Evolutionary conservation across 2,113 vertebrate genomes (phyloP), one percentile per base, ranked within the genome.

Genomic region (Psettodes erumei): DNA sequence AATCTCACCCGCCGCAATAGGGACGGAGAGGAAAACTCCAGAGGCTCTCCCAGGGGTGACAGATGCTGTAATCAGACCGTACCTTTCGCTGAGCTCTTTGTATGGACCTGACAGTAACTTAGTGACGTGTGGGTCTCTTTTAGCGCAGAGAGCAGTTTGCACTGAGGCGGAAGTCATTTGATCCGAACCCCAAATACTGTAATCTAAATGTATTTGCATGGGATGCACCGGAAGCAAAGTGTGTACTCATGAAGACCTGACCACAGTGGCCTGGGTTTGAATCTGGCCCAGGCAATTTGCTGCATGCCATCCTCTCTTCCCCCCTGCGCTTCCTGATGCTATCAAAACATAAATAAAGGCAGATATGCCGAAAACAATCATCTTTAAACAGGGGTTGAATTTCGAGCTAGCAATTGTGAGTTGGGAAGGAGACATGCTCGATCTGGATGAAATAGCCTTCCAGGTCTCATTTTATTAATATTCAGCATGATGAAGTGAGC

Each of bases 401-500:
- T 28, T 63, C n/a, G 21, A 64, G 21, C 50, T 6, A 35, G 37
- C 1, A 11, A 3, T 55, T 74, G 54, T 47, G 63, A 66, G 7
- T 59, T 0, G 8, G 12, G 19, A 8, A 43, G 9, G 8, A 60
- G 27, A 66, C 2, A 1, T 51, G 19, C n/a, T 62, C 19, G 15
- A 43, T 63, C 37, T 82, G 76, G 58, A 78, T 66, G 42, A 82
- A 77, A 71, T 37, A 47, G 47, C 40, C 75, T 79, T 68, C 43
- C 58, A 70, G 60, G 58, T 80, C 66, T 78, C 47, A 53, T 67
- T 78, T 59, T 83, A 84, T 79, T 83, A 75, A 86, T 83, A 82
- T 83, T 76, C 81, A 70, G 62, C 70, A 61, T 70, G 79, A 86
- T 85, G 54, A 56, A 85, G 60, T 74, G 80, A 65, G 77, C 77